Conservation (phyloP, 2,113 vertebrate species). For the Synodontis membranacea region DNA sequence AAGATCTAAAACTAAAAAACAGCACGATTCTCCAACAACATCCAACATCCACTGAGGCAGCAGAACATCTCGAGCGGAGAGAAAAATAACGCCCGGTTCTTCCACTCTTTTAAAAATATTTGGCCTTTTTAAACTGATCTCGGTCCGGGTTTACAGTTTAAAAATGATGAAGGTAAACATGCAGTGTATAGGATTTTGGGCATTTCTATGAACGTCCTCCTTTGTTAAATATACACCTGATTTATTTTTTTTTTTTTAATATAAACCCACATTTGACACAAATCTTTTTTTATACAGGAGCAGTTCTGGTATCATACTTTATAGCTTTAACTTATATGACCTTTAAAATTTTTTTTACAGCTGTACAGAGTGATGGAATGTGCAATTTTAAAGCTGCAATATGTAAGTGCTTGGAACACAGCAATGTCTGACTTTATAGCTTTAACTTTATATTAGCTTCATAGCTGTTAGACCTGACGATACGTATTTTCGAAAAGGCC, state of each 20-base stretch:
- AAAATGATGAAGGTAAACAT: neutral
- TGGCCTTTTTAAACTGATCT: conserved; percentile 14
- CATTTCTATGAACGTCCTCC: neutral
- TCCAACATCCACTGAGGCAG: conserved; percentile 48
- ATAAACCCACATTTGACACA: neutral
- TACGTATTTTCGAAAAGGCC: neutral
- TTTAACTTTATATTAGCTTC: neutral
- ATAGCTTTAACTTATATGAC: neutral
- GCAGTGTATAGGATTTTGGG: neutral
- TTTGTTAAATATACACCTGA: neutral
- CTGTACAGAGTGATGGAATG: neutral
- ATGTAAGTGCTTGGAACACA: neutral
- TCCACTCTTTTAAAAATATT: neutral
- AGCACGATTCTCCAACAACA: conserved; percentile 32
- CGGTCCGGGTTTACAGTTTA: neutral
- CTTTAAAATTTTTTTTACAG: neutral
- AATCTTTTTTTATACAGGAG: neutral
- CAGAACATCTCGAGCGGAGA: conserved; percentile 32
- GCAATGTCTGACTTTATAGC: neutral
- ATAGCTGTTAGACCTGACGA: neutral
- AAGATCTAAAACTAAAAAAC: conserved; percentile 52
- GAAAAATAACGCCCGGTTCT: neutral
- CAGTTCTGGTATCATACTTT: neutral
- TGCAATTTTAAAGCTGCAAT: neutral
- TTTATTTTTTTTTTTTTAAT: neutral